These are phyloP conservation scores for Octopus sinensis DNA, from an alignment of 1,140 invertebrate genomes.

Conservation along the genomic window DNA sequence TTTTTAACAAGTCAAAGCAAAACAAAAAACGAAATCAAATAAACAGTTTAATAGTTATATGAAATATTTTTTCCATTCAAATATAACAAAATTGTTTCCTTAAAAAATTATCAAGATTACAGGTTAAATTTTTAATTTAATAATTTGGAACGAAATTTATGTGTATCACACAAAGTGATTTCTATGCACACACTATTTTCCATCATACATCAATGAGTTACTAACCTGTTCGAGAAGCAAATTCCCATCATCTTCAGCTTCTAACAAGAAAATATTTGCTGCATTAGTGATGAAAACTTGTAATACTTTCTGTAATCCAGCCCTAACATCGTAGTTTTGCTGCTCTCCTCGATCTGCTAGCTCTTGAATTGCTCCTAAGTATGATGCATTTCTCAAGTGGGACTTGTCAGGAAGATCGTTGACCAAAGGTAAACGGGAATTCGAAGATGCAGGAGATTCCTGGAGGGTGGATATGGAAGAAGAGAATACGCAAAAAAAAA, in stretches of 20 bases:
- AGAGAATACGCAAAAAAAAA: background rate
- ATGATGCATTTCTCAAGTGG: constrained; percentile 45
- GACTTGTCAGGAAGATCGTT: constrained; percentile 25
- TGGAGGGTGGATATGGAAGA: background rate
- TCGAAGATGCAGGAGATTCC: constrained; percentile 8
- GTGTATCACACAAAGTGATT: too few relatives aligned
- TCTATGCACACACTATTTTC: too few relatives aligned
- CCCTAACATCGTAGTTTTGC: constrained; percentile 44
- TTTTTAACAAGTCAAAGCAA: too few relatives aligned
- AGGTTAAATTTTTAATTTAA: too few relatives aligned
- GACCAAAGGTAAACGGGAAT: background rate
- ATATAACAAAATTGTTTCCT: too few relatives aligned
- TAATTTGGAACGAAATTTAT: too few relatives aligned
- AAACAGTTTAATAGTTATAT: too few relatives aligned
- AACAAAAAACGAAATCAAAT: too few relatives aligned
- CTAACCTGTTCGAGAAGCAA: constrained; percentile 43
- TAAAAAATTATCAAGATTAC: too few relatives aligned
- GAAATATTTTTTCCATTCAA: too few relatives aligned
- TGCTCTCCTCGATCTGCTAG: constrained; percentile 43
- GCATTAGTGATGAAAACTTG: constrained; percentile 94
- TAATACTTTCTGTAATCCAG: constrained; percentile 75
- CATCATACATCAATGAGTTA: background rate
- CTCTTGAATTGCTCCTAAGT: constrained; percentile 49
- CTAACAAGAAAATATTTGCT: constrained; percentile 77
- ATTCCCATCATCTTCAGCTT: constrained; percentile 33